Evolutionary conservation across 2,797 vertebrate species (phyloP).

Genomic region (Poeciliopsis turneri): DNA sequence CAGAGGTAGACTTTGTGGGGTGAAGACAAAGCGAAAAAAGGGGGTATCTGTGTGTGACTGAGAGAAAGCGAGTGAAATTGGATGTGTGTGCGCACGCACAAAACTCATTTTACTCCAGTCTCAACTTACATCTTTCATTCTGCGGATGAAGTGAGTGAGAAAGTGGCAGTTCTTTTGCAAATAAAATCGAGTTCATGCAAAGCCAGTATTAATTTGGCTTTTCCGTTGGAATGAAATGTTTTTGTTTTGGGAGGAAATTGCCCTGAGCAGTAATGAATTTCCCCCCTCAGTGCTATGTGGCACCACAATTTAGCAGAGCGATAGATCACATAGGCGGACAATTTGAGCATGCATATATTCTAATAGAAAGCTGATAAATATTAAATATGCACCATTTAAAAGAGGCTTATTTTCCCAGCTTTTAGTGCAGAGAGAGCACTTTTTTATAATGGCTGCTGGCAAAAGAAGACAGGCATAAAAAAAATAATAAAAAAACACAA

Average conservation of each 20-base stretch:
- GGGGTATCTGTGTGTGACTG: conserved; percentile 45
- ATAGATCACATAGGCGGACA: conserved; percentile 83
- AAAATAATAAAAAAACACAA: conserved; percentile 40
- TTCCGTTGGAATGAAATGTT: conserved; percentile 83
- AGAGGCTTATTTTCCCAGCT: conserved; percentile 77
- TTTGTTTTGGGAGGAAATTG: conserved; percentile 86
- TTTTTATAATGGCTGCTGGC: conserved; percentile 75
- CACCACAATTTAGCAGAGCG: conserved; percentile 82
- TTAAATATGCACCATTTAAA: conserved; percentile 84
- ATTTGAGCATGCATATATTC: conserved; percentile 84
- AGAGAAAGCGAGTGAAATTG: conserved; percentile 58
- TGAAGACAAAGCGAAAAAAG: conserved; percentile 56
- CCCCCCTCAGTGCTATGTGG: conserved; percentile 75
- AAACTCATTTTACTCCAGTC: conserved; percentile 77
- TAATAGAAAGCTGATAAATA: conserved; percentile 86
- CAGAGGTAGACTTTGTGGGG: conserved; percentile 26
- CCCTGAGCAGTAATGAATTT: conserved; percentile 85
- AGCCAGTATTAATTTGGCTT: conserved; percentile 85
- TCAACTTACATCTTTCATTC: conserved; percentile 75
- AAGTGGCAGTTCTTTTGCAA: conserved; percentile 81
- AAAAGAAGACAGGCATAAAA: conserved; percentile 47
- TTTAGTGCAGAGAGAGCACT: conserved; percentile 73
- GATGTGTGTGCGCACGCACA: conserved; percentile 64
- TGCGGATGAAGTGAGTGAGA: conserved; percentile 73
- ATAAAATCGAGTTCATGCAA: conserved; percentile 82